Percentiles rank a stretch among this genome's conserved stretches.
Conservation (phyloP, 2,113 vertebrate genomes). For the Pagrus major region DNA sequence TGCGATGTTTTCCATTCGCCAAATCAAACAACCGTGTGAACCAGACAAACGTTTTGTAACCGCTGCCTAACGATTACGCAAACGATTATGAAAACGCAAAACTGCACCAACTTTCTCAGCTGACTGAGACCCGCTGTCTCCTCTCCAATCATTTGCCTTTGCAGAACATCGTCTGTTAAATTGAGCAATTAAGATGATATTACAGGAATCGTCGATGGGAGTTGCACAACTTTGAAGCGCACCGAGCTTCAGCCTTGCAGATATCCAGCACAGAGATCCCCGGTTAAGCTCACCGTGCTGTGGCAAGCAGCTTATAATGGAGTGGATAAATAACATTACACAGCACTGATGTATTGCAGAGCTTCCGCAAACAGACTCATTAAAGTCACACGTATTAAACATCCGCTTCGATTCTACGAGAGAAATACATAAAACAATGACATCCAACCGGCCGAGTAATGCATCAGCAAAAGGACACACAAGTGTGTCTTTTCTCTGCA, state of each 20-base stretch:
- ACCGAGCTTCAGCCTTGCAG: not conserved
- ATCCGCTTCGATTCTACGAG: not conserved
- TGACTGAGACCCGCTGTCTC: not conserved
- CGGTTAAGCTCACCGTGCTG: constrained; percentile 14
- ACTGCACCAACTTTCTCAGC: constrained; percentile 20
- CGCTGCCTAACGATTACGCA: constrained; percentile 70
- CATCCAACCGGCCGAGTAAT: not conserved
- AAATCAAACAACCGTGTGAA: not conserved
- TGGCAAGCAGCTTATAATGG: constrained; percentile 50
- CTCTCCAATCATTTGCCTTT: not conserved
- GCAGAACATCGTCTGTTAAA: not conserved
- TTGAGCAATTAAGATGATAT: not conserved
- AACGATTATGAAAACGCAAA: constrained; percentile 72
- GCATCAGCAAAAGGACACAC: not conserved
- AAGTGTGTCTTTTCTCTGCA: not conserved
- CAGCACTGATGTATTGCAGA: not conserved
- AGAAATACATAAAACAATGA: not conserved
- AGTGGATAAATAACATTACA: constrained; percentile 32
- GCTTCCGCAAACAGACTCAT: not conserved
- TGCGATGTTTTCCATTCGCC: not conserved
- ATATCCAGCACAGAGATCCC: constrained; percentile 7
- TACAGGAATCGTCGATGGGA: not conserved
- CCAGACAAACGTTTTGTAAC: constrained; percentile 62
- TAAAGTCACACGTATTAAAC: no score
- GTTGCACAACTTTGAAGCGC: constrained; percentile 36